These are phyloP conservation scores for Pantherophis vulpinus DNA, from an alignment of 2,797 vertebrate genomes.

Conservation along the genomic window DNA sequence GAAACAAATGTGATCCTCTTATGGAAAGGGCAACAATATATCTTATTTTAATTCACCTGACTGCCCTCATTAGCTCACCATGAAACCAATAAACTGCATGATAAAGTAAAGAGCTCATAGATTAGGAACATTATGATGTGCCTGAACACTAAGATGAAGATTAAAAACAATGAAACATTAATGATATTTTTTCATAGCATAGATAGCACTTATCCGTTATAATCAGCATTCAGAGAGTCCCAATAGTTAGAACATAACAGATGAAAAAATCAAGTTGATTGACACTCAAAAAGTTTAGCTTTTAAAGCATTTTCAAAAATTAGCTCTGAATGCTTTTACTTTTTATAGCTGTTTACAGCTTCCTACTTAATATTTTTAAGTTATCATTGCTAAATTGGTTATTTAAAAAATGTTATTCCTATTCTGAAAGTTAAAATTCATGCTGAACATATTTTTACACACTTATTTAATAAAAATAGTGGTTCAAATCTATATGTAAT, in stretches of 20 bases:
- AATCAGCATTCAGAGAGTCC: background rate
- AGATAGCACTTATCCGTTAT: accelerated
- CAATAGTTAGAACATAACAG: background rate
- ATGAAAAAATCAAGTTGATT: background rate
- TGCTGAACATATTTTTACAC: background rate
- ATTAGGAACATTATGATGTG: background rate
- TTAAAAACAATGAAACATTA: slow-evolving; percentile 1
- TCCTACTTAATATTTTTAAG: background rate
- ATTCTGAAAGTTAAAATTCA: background rate
- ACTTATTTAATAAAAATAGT: background rate
- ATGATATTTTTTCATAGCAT: background rate
- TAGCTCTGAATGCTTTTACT: background rate
- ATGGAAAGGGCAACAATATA: background rate
- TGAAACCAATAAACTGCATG: slow-evolving; percentile 31
- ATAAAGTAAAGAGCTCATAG: slow-evolving; percentile 11
- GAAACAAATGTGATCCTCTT: background rate
- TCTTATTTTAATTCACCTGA: slow-evolving; percentile 22
- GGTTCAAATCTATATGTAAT: background rate
- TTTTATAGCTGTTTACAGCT: background rate
- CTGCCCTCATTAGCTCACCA: slow-evolving; percentile 7
- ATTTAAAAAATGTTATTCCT: background rate
- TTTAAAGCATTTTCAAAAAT: accelerated
- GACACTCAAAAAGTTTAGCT: background rate
- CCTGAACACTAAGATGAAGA: accelerated
- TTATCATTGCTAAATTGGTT: background rate